A percentile compares a stretch with the other conserved stretches of the same genome.
Conservation (phyloP, 2,113 vertebrate genomes). For the Cettia cetti region DNA sequence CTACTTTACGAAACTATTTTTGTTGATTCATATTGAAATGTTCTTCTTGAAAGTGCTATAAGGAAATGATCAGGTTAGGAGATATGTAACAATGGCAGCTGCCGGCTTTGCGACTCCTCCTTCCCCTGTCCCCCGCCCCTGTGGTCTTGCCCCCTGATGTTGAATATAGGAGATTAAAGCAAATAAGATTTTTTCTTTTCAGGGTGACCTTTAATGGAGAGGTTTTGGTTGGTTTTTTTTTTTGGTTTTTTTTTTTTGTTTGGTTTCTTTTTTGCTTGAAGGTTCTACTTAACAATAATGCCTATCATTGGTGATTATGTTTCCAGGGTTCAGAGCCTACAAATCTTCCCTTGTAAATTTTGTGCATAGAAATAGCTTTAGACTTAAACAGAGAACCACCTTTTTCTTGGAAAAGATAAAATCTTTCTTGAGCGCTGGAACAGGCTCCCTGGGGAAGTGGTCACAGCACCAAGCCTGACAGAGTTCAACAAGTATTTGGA, state of each 20-base stretch:
- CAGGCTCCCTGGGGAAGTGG: background rate
- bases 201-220: background rate
- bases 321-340: background rate
- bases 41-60: slow-evolving; percentile 62
- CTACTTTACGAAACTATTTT: slow-evolving; percentile 81
- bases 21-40: slow-evolving; percentile 78
- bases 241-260: background rate
- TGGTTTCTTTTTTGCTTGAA: background rate
- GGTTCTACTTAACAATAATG: background rate
- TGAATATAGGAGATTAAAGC: background rate
- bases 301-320: background rate
- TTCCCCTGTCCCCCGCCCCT: accelerated
- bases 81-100: background rate
- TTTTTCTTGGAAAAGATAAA: background rate
- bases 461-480: background rate
- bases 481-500: background rate
- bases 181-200: background rate
- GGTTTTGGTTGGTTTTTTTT: background rate
- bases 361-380: background rate
- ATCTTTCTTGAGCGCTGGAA: background rate
- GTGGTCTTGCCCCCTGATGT: background rate
- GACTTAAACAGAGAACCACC: background rate
- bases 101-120: background rate
- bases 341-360: background rate
- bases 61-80: slow-evolving; percentile 52